Conservation (phyloP, 2,113 vertebrate genomes). For the Callionymus lyra region DNA sequence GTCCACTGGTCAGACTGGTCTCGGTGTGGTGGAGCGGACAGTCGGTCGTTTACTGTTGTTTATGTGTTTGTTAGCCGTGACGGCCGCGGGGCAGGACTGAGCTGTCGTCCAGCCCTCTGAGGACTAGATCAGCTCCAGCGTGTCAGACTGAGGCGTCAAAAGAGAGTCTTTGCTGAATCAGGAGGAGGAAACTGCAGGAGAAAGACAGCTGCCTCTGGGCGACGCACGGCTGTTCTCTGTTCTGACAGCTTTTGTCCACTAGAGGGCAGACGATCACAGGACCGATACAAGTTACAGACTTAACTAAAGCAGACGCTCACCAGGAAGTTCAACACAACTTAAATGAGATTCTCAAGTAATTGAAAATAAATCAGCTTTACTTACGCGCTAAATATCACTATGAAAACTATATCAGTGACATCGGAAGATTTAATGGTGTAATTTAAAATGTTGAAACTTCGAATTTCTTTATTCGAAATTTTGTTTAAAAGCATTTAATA, state of each 20-base stretch:
- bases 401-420: too few species aligned
- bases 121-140: conserved; percentile 54
- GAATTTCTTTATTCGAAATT: too few species aligned
- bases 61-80: conserved; percentile 42
- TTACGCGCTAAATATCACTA: too few species aligned
- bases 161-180: conserved; percentile 35
- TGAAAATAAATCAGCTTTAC: too few species aligned
- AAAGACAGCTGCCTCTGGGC: conserved; percentile 16
- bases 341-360: too few species aligned
- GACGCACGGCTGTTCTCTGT: background rate
- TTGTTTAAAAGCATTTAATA: too few species aligned
- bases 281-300: too few species aligned
- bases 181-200: conserved; percentile 23
- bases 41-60: conserved; percentile 42
- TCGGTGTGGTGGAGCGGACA: conserved; percentile 51
- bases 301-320: too few species aligned
- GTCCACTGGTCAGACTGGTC: conserved; percentile 41
- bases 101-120: too few species aligned
- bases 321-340: too few species aligned
- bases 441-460: too few species aligned
- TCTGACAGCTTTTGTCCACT: conserved; percentile 14
- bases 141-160: conserved; percentile 17
- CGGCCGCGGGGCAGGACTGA: conserved; percentile 7
- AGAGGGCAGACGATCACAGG: conserved; percentile 17
- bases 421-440: too few species aligned